Evolutionary conservation across 2,888 invertebrate species (phyloP), one percentile per base, ranked within the genome.

Genomic region (Drosophila prostipennis): DNA sequence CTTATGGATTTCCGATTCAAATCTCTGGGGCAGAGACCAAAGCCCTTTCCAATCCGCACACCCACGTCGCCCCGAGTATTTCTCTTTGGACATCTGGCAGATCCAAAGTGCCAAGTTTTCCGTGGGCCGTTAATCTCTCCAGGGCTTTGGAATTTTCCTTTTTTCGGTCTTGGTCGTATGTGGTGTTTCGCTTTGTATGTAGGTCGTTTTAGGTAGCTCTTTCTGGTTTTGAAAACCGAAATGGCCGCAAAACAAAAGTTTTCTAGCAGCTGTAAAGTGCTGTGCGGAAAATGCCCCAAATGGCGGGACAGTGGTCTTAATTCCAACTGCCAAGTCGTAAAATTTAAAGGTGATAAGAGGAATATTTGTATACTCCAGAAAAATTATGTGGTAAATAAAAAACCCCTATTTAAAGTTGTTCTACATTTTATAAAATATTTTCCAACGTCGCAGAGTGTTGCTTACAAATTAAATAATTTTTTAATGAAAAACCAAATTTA

Each of bases 1-100:
- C 68, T 71, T 83, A 72, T 79, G 69, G 73, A 32, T 72, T 72
- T 82, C 72, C 73, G 74, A 81, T 79, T 61, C 69, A 68, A 45
- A 46, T 48, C 39, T 45, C 29, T 5, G 57, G 16, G 49, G 16
- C 34, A 53, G 6, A 34, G 23, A 34, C 37, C 48, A 61, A 73
- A 69, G 80, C 78, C 81, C 73, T 81, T 79, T 68, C 48, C 69
- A 49, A 63, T 67, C 68, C 52, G 60, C 40, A 77, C 80, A 74
- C 85, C 84, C 76, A 84, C 78, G 67, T 51, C 10, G 39, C 23
- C 34, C 23, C 34, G 16, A 11, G 37, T 26, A 48, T 46, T 42
- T 51, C 32, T 16, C 32, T 52, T 64, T 40, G 64, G 64, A 65
- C 64, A 65, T 63, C 64, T 64, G 63, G 60, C 42, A 26, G 52